phyloP scores from a whole-genome alignment of 2,113 vertebrate species.

The Centropus bengalensis region DNA sequence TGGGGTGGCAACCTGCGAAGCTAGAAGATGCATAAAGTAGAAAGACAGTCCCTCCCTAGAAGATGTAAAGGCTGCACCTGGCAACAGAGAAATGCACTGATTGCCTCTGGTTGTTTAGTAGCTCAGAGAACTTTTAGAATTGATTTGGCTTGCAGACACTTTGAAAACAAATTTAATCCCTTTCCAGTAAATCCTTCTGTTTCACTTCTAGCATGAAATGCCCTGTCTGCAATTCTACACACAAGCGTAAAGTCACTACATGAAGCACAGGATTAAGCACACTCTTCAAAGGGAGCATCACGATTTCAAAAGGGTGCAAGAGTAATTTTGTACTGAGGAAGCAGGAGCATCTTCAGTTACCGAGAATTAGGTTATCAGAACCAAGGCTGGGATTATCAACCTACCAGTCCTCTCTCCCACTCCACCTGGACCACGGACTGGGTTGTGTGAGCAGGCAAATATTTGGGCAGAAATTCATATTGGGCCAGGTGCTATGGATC shows the following conservation, averaged over 20 bases:
- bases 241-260: not conserved
- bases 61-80: not conserved
- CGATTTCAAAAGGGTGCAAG: not conserved
- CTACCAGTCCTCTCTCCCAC: not conserved
- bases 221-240: not conserved
- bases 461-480: not conserved
- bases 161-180: slow-evolving; percentile 11
- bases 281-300: not conserved
- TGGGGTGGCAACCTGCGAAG: not conserved
- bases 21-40: not conserved
- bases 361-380: slow-evolving; percentile 9
- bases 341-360: not conserved
- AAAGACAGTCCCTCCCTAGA: not conserved
- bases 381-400: not conserved
- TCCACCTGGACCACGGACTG: not conserved
- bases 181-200: slow-evolving; percentile 30
- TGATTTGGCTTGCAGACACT: slow-evolving; percentile 4
- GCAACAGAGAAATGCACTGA: slow-evolving; percentile 8
- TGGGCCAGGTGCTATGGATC: not conserved
- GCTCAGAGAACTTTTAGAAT: slow-evolving; percentile 34
- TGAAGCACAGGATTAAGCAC: not conserved
- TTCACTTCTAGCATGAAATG: not conserved
- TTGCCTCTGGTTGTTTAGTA: slow-evolving; percentile 34
- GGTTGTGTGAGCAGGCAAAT: not conserved
- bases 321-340: not conserved